A percentile compares a stretch with the other conserved stretches of the same genome.
Conservation (phyloP, 2,888 invertebrate genomes). For the Lordiphosa fenestrarum region DNA sequence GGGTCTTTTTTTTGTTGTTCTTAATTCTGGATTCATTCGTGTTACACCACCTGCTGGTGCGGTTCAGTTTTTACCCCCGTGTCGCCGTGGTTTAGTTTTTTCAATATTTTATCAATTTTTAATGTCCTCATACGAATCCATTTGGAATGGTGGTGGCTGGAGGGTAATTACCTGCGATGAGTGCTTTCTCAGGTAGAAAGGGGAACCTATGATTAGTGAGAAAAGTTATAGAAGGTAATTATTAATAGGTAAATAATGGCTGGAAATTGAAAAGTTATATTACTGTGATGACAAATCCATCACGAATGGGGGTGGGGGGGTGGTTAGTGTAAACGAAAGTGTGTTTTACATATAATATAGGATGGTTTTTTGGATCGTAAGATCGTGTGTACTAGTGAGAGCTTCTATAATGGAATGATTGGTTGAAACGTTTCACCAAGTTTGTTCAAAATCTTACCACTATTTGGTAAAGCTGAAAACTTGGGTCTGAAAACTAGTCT, state of each 20-base stretch:
- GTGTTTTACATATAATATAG: too few species aligned
- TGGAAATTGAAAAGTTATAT: background rate
- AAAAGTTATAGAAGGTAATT: background rate
- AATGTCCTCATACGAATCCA: slow-evolving; percentile 25
- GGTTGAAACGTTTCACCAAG: too few species aligned
- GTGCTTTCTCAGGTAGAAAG: slow-evolving; percentile 21
- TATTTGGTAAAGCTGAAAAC: too few species aligned
- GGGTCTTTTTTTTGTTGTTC: background rate
- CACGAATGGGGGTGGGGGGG: background rate
- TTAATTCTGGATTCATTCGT: slow-evolving; percentile 3
- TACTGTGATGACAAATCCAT: background rate
- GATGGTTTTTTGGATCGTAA: too few species aligned
- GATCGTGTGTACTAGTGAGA: too few species aligned
- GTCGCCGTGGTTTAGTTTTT: slow-evolving; percentile 36
- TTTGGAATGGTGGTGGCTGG: too few species aligned
- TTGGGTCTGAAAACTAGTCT: too few species aligned
- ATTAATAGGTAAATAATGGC: slow-evolving; percentile 5
- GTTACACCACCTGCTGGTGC: slow-evolving; percentile 8
- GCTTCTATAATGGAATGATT: too few species aligned
- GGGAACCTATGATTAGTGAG: background rate
- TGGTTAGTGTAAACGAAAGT: too few species aligned
- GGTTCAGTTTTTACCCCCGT: slow-evolving; percentile 22
- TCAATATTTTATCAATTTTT: slow-evolving; percentile 51
- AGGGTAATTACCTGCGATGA: slow-evolving; percentile 35
- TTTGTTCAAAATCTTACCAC: too few species aligned